Conservation (phyloP, 1,140 invertebrate species). For the Gerris buenoi region DNA sequence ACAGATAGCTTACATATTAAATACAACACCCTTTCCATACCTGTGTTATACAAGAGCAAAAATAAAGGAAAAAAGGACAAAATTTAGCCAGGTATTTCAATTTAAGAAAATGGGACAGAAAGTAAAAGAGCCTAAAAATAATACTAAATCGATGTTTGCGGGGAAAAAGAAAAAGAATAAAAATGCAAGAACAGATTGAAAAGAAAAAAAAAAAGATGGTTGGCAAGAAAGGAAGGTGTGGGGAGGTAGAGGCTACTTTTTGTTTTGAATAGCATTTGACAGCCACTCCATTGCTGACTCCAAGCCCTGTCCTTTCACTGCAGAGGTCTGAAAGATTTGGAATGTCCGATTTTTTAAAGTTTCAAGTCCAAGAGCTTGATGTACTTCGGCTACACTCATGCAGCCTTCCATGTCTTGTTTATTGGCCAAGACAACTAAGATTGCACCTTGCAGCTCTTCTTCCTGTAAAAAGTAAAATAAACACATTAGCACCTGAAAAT, state of each 20-base stretch:
- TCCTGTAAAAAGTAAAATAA: conserved; percentile 59
- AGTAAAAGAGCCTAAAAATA: no score
- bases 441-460: conserved; percentile 88
- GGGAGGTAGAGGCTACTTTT: conserved; percentile 43
- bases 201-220: not conserved
- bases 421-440: conserved; percentile 94
- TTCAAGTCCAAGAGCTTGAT: conserved; percentile 87
- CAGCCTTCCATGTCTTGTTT: conserved; percentile 98
- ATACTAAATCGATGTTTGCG: no score
- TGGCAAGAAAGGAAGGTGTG: not conserved
- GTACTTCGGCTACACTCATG: conserved; percentile 89
- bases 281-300: conserved; percentile 99
- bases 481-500: no score
- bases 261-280: conserved; percentile 69
- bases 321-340: conserved; percentile 99
- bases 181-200: not conserved
- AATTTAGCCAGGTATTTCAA: no score
- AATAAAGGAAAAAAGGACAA: no score
- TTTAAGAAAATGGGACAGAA: no score
- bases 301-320: conserved; percentile 93
- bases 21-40: no score
- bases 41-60: no score
- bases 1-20: no score
- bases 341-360: conserved; percentile 92
- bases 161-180: no score